phyloP scores from a whole-genome alignment of 2,888 invertebrate species.

The Ormyrus pomaceus region DNA sequence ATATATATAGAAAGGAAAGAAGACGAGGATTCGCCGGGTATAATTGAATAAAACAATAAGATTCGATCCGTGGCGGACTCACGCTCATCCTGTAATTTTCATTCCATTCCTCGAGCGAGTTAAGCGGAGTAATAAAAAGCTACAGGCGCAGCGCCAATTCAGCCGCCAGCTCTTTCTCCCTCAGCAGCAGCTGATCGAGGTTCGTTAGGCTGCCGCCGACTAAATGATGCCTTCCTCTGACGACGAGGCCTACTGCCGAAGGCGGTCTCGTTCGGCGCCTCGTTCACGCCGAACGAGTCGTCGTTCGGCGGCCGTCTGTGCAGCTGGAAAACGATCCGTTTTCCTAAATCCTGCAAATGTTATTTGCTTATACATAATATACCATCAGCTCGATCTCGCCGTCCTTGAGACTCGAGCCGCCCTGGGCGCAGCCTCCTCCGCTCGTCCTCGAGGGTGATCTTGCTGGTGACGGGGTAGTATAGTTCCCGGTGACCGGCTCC shows the following conservation, averaged over 20 bases:
- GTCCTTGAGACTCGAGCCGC: conserved; percentile 85
- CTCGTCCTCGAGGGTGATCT: conserved; percentile 83
- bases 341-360: background rate
- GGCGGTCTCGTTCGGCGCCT: conserved; percentile 90
- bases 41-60: background rate
- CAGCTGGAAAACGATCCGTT: conserved; percentile 75
- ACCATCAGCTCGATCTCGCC: conserved; percentile 89
- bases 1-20: background rate
- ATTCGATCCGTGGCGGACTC: conserved; percentile 4
- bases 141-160: conserved; percentile 80
- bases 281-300: conserved; percentile 95
- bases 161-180: conserved; percentile 74
- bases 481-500: conserved; percentile 91
- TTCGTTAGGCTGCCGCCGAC: conserved; percentile 70
- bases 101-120: conserved; percentile 78
- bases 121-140: conserved; percentile 79
- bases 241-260: conserved; percentile 83
- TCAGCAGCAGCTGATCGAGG: conserved; percentile 55
- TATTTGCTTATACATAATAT: no score
- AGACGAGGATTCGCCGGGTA: background rate
- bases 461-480: conserved; percentile 93
- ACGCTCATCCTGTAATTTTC: conserved; percentile 74
- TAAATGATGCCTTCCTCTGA: conserved; percentile 82
- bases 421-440: conserved; percentile 75
- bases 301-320: conserved; percentile 91